A percentile compares a stretch with the other conserved stretches of the same genome.
These are phyloP conservation scores for Drosophila sproati DNA, from an alignment of 1,140 invertebrate species.

Conservation along the genomic window DNA sequence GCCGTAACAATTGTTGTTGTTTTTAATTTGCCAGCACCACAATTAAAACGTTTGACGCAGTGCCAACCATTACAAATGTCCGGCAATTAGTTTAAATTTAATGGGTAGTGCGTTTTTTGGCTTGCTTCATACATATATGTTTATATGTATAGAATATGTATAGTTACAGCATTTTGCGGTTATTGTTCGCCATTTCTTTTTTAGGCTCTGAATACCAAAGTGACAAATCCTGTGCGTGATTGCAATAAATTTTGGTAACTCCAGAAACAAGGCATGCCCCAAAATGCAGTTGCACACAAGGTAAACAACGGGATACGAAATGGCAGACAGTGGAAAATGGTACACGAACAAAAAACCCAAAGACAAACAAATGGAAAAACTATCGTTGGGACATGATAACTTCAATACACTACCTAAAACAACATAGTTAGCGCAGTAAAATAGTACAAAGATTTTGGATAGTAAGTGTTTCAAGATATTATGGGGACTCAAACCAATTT, in stretches of 20 bases:
- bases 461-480: no score
- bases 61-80: conserved; percentile 71
- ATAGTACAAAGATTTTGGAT: no score
- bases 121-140: background rate
- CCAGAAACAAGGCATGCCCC: conserved; percentile 23
- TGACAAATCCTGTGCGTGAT: conserved; percentile 79
- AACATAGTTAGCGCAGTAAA: no score
- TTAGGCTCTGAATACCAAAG: conserved; percentile 46
- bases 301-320: conserved; percentile 48
- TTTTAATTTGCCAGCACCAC: conserved; percentile 52
- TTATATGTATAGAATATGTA: background rate
- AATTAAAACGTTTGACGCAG: conserved; percentile 73
- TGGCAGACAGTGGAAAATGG: conserved; percentile 34
- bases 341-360: conserved; percentile 35
- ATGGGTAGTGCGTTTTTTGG: conserved; percentile 58
- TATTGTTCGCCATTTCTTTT: conserved; percentile 9
- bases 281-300: conserved; percentile 60
- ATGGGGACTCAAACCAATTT: no score
- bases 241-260: conserved; percentile 65
- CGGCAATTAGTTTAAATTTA: conserved; percentile 79
- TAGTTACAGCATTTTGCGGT: conserved; percentile 62
- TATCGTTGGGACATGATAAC: background rate
- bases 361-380: conserved; percentile 57
- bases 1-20: conserved; percentile 32
- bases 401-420: conserved; percentile 13